These are phyloP conservation scores for Xenops minutus DNA, from an alignment of 2,797 vertebrate species.

Conservation along the genomic window DNA sequence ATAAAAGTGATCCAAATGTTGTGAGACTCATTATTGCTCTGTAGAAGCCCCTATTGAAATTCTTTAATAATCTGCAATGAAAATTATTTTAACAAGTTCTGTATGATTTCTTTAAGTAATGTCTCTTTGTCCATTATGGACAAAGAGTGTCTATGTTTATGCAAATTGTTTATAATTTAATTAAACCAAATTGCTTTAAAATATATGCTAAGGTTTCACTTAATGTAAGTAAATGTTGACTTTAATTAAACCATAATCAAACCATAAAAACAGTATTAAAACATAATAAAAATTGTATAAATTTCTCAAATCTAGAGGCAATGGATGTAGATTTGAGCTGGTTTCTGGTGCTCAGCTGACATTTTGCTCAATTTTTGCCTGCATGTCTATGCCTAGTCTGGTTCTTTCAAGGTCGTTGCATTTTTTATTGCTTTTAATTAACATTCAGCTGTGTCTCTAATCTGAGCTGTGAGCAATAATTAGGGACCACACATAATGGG, in stretches of 20 bases:
- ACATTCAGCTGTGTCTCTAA: neutral
- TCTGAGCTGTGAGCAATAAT: neutral
- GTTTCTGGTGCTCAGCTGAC: neutral
- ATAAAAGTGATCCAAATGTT: neutral
- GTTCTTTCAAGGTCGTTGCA: neutral
- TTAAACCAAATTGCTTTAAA: neutral
- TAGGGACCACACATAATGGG: neutral
- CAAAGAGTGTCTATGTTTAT: neutral
- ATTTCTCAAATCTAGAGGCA: neutral
- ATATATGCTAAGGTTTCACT: neutral
- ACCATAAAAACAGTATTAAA: neutral
- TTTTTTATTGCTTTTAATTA: neutral
- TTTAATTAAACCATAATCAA: neutral
- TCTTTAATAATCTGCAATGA: neutral
- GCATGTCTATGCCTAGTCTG: neutral
- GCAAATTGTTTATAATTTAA: neutral
- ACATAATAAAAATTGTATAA: neutral
- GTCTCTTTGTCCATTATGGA: too few species aligned
- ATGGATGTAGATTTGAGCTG: neutral
- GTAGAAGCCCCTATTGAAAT: neutral
- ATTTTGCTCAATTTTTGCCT: neutral
- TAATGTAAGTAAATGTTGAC: neutral
- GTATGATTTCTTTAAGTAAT: neutral
- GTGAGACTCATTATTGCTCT: neutral
- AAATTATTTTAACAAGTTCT: neutral